These are phyloP conservation scores for Apodemus sylvaticus DNA, from an alignment of 2,113 vertebrate genomes.

Conservation along the genomic window DNA sequence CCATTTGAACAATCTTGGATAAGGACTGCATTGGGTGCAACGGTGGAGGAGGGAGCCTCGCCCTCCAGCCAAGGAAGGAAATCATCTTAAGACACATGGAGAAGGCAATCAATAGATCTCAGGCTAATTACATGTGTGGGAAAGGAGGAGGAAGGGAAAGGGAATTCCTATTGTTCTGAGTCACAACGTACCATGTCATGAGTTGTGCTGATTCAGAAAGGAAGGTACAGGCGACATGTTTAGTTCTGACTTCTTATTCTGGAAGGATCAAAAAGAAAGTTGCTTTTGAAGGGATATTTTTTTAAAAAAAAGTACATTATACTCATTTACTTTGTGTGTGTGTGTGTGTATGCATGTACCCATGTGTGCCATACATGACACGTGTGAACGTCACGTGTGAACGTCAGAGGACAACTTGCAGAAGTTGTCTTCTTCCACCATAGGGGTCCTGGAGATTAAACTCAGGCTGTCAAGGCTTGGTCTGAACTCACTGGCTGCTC, in stretches of 20 bases:
- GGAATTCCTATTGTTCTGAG: background rate
- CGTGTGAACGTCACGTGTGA: background rate
- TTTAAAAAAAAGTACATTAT: background rate
- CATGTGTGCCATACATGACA: no score
- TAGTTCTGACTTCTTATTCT: background rate
- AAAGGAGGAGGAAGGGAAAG: background rate
- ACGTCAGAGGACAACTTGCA: background rate
- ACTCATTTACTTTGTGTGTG: background rate
- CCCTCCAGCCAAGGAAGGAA: background rate
- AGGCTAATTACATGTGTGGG: background rate
- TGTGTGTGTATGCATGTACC: no score
- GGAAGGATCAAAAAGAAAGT: background rate
- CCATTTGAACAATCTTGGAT: background rate
- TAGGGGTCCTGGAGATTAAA: background rate
- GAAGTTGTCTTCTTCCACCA: background rate
- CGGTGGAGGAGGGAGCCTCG: background rate
- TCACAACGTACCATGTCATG: background rate
- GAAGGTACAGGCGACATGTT: background rate
- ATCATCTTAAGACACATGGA: background rate
- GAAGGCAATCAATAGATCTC: background rate
- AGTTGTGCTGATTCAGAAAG: background rate
- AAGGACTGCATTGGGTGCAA: fast-evolving
- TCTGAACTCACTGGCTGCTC: background rate
- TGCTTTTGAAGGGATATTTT: background rate
- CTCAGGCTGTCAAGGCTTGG: background rate